phyloP scores from a whole-genome alignment of 2,888 invertebrate species.

The Cryptocheilus praepositus region DNA sequence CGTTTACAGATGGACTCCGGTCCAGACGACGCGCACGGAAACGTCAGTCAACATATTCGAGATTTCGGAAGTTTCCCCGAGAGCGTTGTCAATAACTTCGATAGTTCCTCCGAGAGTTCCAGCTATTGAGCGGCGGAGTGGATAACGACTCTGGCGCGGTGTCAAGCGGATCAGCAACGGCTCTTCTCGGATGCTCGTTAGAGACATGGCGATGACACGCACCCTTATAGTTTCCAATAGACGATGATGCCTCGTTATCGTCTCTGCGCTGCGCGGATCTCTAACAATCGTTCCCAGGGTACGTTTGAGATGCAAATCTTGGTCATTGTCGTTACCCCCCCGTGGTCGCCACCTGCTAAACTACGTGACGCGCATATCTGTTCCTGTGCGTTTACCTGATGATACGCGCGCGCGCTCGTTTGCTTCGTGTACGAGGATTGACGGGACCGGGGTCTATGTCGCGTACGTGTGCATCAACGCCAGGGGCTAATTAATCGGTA shows the following conservation, averaged over 20 bases:
- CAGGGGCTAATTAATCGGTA: not conserved
- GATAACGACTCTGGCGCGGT: constrained; percentile 23
- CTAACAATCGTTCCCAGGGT: constrained; percentile 38
- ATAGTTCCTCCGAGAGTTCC: no score
- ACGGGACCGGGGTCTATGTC: not conserved
- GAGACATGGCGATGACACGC: constrained; percentile 23
- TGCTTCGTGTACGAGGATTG: constrained; percentile 24
- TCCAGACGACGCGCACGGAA: no score
- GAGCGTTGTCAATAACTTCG: constrained; percentile 23
- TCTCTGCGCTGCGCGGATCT: constrained; percentile 11
- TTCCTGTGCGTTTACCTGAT: constrained; percentile 11
- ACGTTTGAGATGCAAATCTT: constrained; percentile 50
- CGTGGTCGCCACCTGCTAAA: constrained; percentile 23
- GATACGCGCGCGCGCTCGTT: constrained; percentile 16
- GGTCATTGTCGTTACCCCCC: constrained; percentile 24
- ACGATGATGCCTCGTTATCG: constrained; percentile 38
- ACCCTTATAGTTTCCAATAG: constrained; percentile 42
- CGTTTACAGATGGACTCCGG: no score
- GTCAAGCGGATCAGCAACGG: constrained; percentile 21
- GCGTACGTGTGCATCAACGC: constrained; percentile 20
- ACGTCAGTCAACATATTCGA: no score
- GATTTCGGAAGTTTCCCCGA: not conserved
- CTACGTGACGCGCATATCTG: constrained; percentile 11
- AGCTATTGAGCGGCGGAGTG: not conserved
- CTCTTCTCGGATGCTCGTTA: constrained; percentile 38